Evolutionary conservation across 2,888 invertebrate species (phyloP), one percentile per base, ranked within the genome.

Genomic region (Agonopterix alstromeriana): DNA sequence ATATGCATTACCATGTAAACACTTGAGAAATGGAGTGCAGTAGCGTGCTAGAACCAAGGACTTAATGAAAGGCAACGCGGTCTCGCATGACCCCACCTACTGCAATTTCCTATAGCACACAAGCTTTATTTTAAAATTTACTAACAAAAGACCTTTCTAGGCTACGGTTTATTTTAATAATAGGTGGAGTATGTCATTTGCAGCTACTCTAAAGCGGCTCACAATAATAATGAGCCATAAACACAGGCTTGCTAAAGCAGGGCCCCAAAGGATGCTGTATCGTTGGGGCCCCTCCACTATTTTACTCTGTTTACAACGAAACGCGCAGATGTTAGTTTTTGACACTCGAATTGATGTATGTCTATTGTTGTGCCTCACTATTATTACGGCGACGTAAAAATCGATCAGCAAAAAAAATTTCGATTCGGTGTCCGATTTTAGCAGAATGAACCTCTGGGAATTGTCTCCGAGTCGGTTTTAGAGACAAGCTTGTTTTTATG

Each of bases 251-350:
- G 71, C 70, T 65, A 65, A 68, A 63, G 62, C 66, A 55, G 69
- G 68, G 69, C 70, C 86, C 85, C 77, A 68, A 78, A 79, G 77
- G 77, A 79, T 73, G 71, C 73, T 76, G 69, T 55, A 27, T 27
- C 17, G 17, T 55, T 63, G 58, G 73, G 71, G 69, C 80, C 82
- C 85, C 74, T 73, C 66, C 57, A 66, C 75, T 77, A 73, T 79
- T 82, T 76, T 68, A 70, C 74, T 69, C 65, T 84, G 82, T 85
- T 84, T 84, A 82, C 79, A 81, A 76, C 78, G 79, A 72, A 72
- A 73, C 72, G 82, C 82, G 87, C 87, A 88, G 88, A 88, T 88
- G 88, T 85, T 86, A 86, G 86, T 87, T 87, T 88, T 87, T 88
- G 88, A 88, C 88, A 87, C 87, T 84, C 62, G 76, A 82, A 85